Conservation (phyloP, 2,113 vertebrate species). For the Crotalus viridis region DNA sequence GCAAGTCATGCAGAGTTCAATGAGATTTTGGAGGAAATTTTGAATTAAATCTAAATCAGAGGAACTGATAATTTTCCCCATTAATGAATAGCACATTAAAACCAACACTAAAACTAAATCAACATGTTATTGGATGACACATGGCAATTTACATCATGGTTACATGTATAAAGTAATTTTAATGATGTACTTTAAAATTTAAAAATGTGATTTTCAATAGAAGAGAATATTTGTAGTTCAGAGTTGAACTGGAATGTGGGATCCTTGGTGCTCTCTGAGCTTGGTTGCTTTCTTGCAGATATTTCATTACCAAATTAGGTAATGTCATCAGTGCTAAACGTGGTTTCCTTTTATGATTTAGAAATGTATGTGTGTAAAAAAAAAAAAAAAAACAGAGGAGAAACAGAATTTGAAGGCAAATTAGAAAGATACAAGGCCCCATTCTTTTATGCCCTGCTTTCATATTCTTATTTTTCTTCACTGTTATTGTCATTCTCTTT, state of each 20-base stretch:
- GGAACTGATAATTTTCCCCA: not conserved
- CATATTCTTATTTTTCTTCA: slow-evolving; percentile 16
- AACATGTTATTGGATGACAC: not conserved
- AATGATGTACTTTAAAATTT: not conserved
- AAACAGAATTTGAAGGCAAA: not conserved
- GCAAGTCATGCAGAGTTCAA: not conserved
- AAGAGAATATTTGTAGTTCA: not conserved
- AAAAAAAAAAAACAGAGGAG: not conserved
- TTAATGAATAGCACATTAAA: not conserved
- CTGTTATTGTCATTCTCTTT: not conserved
- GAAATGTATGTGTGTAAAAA: not conserved
- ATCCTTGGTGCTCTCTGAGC: not conserved
- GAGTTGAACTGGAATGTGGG: not conserved
- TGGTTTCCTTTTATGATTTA: not conserved
- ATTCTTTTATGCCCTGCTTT: not conserved
- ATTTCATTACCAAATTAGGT: not conserved
- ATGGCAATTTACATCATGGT: not conserved
- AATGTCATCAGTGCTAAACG: not conserved
- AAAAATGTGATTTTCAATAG: not conserved
- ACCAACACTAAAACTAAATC: not conserved
- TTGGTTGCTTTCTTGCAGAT: not conserved
- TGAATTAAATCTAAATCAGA: not conserved
- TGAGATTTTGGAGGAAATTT: not conserved
- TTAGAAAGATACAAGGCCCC: not conserved
- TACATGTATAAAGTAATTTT: not conserved